These are phyloP conservation scores for Anhinga rufa DNA, from an alignment of 2,113 vertebrate species.

Conservation along the genomic window DNA sequence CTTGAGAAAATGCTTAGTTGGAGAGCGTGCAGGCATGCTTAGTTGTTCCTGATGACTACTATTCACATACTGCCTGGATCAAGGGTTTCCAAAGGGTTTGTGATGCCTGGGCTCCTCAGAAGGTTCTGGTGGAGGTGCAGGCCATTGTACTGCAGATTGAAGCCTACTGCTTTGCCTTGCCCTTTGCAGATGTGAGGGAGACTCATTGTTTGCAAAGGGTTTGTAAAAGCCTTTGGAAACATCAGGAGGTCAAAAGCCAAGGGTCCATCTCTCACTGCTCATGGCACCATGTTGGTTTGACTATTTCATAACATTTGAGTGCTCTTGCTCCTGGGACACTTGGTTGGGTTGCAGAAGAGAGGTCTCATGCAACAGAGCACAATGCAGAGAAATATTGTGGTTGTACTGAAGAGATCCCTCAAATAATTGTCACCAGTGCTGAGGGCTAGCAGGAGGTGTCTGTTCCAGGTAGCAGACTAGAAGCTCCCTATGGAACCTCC, in stretches of 20 bases:
- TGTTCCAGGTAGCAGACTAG: background rate
- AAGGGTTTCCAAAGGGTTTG: background rate
- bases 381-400: background rate
- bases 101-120: background rate
- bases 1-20: background rate
- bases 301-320: fast-evolving
- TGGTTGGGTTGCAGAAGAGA: background rate
- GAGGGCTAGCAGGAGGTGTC: background rate
- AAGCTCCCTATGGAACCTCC: background rate
- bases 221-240: background rate
- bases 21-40: background rate
- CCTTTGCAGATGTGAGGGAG: background rate
- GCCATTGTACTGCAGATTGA: background rate
- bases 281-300: background rate
- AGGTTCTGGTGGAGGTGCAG: background rate
- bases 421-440: background rate
- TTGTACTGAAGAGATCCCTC: background rate
- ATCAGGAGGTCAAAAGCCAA: background rate
- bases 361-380: too few relatives aligned
- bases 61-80: background rate
- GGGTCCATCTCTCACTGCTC: background rate
- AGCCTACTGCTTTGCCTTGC: background rate
- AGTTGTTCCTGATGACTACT: background rate
- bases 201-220: background rate
- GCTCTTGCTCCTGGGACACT: background rate